Percentiles rank a stretch among this genome's conserved stretches.
Evolutionary conservation across 2,888 invertebrate genomes (phyloP).

Genomic region (Ceraclea dissimilis): DNA sequence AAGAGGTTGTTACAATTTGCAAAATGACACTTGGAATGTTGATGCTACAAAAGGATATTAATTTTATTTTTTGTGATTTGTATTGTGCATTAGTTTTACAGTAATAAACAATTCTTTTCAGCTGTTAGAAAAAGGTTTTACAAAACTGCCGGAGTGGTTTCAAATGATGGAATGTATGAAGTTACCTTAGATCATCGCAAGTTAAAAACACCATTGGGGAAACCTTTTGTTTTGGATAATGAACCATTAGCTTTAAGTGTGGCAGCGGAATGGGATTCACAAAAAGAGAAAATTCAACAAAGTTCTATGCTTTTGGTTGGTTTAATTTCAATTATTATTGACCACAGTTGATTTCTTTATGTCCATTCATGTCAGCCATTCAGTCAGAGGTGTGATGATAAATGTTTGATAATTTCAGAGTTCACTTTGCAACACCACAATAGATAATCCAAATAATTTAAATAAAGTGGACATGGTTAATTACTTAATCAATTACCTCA

Average conservation of each 20-base stretch:
- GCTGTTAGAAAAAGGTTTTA: slow-evolving; percentile 64
- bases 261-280: slow-evolving; percentile 91
- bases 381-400: no score
- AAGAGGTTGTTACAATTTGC: no score
- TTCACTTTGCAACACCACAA: slow-evolving; percentile 78
- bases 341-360: background rate
- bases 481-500: slow-evolving; percentile 70
- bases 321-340: background rate
- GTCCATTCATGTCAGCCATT: background rate
- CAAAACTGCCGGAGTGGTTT: slow-evolving; percentile 62
- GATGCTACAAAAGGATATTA: no score
- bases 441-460: slow-evolving; percentile 86
- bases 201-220: slow-evolving; percentile 83
- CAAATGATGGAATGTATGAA: slow-evolving; percentile 68
- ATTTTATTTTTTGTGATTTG: no score
- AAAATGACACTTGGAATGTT: no score
- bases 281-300: slow-evolving; percentile 66
- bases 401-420: slow-evolving; percentile 50
- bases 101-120: no score
- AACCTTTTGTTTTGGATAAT: slow-evolving; percentile 65
- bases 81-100: no score
- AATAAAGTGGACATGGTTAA: slow-evolving; percentile 68
- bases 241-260: slow-evolving; percentile 89
- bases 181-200: slow-evolving; percentile 82
- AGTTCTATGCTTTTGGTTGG: slow-evolving; percentile 84